Conservation (phyloP, 2,888 invertebrate species). For the Rambutsinella grinnellia region DNA sequence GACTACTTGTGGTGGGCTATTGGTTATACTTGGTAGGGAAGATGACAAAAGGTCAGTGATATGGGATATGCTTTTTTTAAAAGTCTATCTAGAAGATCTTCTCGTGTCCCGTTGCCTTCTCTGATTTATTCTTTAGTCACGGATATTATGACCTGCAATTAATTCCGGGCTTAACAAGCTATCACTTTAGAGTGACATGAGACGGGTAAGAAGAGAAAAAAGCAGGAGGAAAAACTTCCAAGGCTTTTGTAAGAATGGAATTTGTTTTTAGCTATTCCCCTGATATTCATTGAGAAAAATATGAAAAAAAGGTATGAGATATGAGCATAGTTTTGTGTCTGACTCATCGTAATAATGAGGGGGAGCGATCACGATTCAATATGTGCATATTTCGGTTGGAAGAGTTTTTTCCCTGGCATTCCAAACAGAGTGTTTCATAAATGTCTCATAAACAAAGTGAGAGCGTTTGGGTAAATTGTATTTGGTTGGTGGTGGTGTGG, state of each 20-base stretch:
- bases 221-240: too few species aligned
- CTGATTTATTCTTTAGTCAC: constrained; percentile 54
- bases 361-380: constrained; percentile 24
- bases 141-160: constrained; percentile 49
- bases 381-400: too few species aligned
- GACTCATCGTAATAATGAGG: constrained; percentile 33
- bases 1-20: constrained; percentile 43
- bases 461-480: too few species aligned
- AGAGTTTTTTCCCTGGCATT: too few species aligned
- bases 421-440: too few species aligned
- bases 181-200: too few species aligned
- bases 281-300: constrained; percentile 14
- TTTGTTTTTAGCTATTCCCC: too few species aligned
- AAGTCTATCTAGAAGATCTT: not conserved
- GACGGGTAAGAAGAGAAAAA: not conserved
- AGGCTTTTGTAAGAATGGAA: too few species aligned
- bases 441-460: too few species aligned
- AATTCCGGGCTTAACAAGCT: constrained; percentile 47
- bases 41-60: constrained; percentile 48
- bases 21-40: constrained; percentile 33
- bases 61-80: not conserved
- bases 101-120: constrained; percentile 1
- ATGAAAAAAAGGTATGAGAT: constrained; percentile 4
- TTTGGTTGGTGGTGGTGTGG: too few species aligned
- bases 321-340: constrained; percentile 37